Evolutionary conservation across 1,140 invertebrate species (phyloP), one percentile per base, ranked within the genome.

Genomic region (Temnothorax curvispinosus): DNA sequence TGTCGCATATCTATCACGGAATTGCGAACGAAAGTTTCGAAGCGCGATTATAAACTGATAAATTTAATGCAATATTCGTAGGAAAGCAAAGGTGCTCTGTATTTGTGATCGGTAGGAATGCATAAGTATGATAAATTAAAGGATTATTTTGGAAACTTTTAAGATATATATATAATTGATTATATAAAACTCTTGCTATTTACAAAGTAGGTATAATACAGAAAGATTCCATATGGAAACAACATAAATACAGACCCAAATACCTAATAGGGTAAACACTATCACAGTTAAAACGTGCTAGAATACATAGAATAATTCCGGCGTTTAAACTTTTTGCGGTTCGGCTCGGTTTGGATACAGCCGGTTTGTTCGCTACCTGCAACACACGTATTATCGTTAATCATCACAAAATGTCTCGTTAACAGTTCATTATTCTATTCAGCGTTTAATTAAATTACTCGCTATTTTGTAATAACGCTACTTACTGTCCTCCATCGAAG

Each of bases 241-340:
- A 60, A 74, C 52, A 13, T 35, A 56, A 60, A 15, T 74, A 47
- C 0, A 35, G 3, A 56, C 18, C 8, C 13, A 41, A 32, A 35
- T 74, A 75, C 8, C 21, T 81, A 81, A 74, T 27, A 35, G 13
- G 21, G 8, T 4, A 38, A 50, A 44, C 4, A 72, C 58, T 77
- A 27, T 65, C 54, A 47, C 11, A 64, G 15, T 88, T 82, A 90
- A 7, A 90, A 58, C 1, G 90, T 91, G 58, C 91, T 89, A 5
- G 92, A 86, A 78, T 95, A 95, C 80, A 95, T 89, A 13, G 94
- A 93, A 86, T 93, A 90, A 91, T 95, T 95, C 8, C 94, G 89
- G n/a, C 94, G 76, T 58, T 94, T 95, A 38, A 95, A 94, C 88
- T 94, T 94, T 64, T 95, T 95, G 67, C 84, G 89, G 60, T 93